Evolutionary conservation across 2,888 invertebrate species (phyloP).

Genomic region (Rhagonycha lutea): DNA sequence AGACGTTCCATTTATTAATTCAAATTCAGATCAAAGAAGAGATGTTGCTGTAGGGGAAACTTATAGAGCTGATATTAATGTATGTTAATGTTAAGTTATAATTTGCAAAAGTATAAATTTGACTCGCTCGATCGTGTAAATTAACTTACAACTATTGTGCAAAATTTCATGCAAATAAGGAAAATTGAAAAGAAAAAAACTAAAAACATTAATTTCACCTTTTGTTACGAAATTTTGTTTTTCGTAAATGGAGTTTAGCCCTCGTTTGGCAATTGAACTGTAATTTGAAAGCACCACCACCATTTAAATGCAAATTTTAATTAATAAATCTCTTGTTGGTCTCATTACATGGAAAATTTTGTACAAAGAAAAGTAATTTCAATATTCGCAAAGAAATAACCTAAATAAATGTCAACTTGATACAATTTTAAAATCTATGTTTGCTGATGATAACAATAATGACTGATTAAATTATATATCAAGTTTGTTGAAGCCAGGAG

Average conservation of each 20-base stretch:
- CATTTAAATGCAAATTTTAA: not conserved
- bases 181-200: not conserved
- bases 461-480: not conserved
- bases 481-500: not conserved
- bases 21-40: constrained; percentile 54
- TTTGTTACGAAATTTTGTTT: not conserved
- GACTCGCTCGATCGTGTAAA: not conserved
- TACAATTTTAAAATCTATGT: not conserved
- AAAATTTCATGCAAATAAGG: not conserved
- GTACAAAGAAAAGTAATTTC: not conserved
- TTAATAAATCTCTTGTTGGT: not conserved
- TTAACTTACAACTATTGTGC: not conserved
- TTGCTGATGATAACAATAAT: not conserved
- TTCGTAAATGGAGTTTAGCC: not conserved
- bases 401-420: not conserved
- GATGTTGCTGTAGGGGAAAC: constrained; percentile 51
- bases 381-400: not conserved
- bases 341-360: not conserved
- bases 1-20: constrained; percentile 62
- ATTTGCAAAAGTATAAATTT: not conserved
- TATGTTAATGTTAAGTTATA: constrained; percentile 35
- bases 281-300: not conserved
- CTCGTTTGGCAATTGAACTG: not conserved
- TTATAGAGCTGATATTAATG: constrained; percentile 49
- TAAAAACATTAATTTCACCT: not conserved